These are phyloP conservation scores for Pseudois nayaur DNA, from an alignment of 2,113 vertebrate genomes.

Conservation along the genomic window DNA sequence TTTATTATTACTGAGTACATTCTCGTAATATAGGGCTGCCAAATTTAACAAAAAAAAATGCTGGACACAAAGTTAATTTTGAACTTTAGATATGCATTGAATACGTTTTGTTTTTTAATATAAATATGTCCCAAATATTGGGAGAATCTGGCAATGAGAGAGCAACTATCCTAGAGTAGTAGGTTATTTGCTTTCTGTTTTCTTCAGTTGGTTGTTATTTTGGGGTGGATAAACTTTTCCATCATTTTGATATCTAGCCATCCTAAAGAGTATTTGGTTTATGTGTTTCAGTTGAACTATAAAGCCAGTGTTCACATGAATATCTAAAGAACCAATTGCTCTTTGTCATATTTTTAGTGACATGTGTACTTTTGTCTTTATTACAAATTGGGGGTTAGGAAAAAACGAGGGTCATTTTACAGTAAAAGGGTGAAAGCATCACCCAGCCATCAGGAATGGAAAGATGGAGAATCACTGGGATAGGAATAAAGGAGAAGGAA, in stretches of 20 bases:
- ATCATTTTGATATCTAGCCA: background rate
- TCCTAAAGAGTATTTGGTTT: background rate
- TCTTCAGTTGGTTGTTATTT: background rate
- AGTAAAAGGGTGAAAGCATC: constrained; percentile 43
- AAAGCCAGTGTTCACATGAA: background rate
- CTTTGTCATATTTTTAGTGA: background rate
- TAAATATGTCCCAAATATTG: background rate
- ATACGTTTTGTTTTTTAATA: background rate
- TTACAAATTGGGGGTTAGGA: background rate
- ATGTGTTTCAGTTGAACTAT: background rate
- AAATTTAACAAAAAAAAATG: background rate
- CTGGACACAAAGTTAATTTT: background rate
- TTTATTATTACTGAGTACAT: background rate
- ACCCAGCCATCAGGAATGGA: constrained; percentile 43
- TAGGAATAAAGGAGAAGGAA: background rate
- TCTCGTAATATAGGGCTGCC: background rate
- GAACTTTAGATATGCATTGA: background rate
- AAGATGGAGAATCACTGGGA: background rate
- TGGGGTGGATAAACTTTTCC: background rate
- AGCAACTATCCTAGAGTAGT: background rate
- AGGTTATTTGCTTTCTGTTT: background rate
- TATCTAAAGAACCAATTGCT: background rate
- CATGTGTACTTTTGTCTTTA: background rate
- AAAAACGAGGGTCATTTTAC: constrained; percentile 40
- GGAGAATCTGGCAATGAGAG: background rate